Evolutionary conservation across 2,797 vertebrate species (phyloP).

Genomic region (Pangasius larnaudii): DNA sequence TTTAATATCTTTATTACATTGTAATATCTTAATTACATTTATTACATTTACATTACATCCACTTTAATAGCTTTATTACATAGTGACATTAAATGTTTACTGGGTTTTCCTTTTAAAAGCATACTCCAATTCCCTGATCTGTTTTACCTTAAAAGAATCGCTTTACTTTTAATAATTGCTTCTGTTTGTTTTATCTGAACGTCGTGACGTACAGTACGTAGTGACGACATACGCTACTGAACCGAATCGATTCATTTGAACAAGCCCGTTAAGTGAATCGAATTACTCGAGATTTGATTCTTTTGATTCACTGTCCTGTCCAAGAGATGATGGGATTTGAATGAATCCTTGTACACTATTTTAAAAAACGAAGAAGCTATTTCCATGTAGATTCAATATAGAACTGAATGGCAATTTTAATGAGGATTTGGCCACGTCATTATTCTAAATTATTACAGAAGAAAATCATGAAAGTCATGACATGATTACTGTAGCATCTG

Average conservation of each 20-base stretch:
- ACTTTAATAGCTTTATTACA: too few relatives aligned
- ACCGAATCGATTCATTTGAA: constrained; percentile 11
- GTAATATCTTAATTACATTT: too few relatives aligned
- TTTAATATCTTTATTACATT: background rate
- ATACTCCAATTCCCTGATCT: background rate
- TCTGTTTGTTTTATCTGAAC: background rate
- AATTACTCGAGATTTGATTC: background rate
- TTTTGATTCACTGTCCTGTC: background rate
- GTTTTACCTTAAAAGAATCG: background rate
- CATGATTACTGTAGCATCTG: background rate
- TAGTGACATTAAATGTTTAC: background rate
- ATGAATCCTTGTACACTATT: background rate
- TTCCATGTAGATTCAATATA: background rate
- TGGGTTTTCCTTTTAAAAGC: background rate
- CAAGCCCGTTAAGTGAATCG: background rate
- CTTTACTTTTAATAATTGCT: background rate
- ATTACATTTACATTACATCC: too few relatives aligned
- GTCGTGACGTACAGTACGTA: background rate
- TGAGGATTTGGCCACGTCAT: background rate
- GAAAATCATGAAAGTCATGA: background rate
- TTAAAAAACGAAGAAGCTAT: background rate
- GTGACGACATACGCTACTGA: background rate
- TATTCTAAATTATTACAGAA: background rate
- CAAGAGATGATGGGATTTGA: background rate
- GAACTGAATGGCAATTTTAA: background rate